Conservation (phyloP, 2,888 invertebrate species). For the Drosophila mimetica region DNA sequence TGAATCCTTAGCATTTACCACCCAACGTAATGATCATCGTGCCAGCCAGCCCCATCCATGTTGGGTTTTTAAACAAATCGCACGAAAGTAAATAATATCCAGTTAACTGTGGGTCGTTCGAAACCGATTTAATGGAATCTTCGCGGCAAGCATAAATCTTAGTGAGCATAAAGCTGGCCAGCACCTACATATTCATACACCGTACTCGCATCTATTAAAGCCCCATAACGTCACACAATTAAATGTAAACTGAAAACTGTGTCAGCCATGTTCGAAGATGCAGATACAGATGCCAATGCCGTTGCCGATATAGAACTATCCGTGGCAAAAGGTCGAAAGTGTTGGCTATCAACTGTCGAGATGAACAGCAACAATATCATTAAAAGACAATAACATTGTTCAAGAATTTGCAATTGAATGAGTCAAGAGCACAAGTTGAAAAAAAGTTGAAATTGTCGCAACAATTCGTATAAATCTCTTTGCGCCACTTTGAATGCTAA, state of each 20-base stretch:
- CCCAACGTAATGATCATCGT: neutral
- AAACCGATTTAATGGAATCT: slow-evolving; percentile 15
- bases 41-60: neutral
- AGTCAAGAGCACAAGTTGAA: slow-evolving; percentile 23
- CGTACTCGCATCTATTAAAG: slow-evolving; percentile 21
- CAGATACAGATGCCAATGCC: slow-evolving; percentile 6
- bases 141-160: slow-evolving; percentile 10
- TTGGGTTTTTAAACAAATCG: neutral
- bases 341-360: slow-evolving; percentile 29
- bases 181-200: neutral
- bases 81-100: neutral
- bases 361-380: slow-evolving; percentile 43
- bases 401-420: slow-evolving; percentile 48
- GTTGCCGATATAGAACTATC: slow-evolving; percentile 42
- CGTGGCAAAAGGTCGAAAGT: slow-evolving; percentile 52
- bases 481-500: slow-evolving; percentile 64
- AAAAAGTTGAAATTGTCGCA: slow-evolving; percentile 53
- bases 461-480: slow-evolving; percentile 61
- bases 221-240: slow-evolving; percentile 38
- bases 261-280: slow-evolving; percentile 36
- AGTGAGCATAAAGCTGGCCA: slow-evolving; percentile 14
- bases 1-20: neutral
- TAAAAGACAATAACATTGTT: slow-evolving; percentile 31
- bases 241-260: slow-evolving; percentile 47
- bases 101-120: slow-evolving; percentile 3